phyloP scores from a whole-genome alignment of 2,888 invertebrate genomes.

The Drosophila fungiperda region DNA sequence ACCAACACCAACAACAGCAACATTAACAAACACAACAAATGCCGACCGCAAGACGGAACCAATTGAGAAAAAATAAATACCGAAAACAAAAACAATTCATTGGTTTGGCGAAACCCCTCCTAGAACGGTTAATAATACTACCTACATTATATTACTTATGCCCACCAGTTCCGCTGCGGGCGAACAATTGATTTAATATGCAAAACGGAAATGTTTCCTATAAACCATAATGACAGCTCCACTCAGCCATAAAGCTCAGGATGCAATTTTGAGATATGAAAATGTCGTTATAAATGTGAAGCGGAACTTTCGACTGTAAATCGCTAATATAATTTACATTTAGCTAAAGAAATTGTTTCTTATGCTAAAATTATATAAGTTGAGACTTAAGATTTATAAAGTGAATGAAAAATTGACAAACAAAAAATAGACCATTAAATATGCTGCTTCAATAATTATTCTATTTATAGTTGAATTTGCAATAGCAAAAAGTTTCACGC shows the following conservation, averaged over 20 bases:
- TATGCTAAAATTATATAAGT: background rate
- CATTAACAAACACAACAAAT: slow-evolving; percentile 19
- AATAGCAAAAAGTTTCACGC: background rate
- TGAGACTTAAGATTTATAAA: background rate
- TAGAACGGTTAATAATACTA: slow-evolving; percentile 35
- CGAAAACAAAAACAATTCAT: slow-evolving; percentile 4
- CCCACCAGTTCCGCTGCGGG: slow-evolving; percentile 16
- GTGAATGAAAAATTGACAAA: background rate
- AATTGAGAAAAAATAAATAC: slow-evolving; percentile 8
- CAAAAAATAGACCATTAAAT: background rate
- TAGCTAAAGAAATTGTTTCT: background rate
- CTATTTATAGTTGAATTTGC: background rate
- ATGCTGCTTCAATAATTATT: background rate
- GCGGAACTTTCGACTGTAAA: background rate
- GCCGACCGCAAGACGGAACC: slow-evolving; percentile 62
- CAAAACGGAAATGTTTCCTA: slow-evolving; percentile 61
- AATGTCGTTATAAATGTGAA: background rate
- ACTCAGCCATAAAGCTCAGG: background rate
- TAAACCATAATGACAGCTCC: slow-evolving; percentile 7
- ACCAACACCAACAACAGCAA: slow-evolving; percentile 14
- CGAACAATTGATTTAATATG: slow-evolving; percentile 55
- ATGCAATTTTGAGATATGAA: background rate
- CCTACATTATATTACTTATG: slow-evolving; percentile 1
- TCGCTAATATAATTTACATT: background rate
- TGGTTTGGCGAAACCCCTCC: slow-evolving; percentile 24